These are phyloP conservation scores for Chiloscyllium plagiosum DNA, from an alignment of 2,113 vertebrate genomes.

Conservation along the genomic window DNA sequence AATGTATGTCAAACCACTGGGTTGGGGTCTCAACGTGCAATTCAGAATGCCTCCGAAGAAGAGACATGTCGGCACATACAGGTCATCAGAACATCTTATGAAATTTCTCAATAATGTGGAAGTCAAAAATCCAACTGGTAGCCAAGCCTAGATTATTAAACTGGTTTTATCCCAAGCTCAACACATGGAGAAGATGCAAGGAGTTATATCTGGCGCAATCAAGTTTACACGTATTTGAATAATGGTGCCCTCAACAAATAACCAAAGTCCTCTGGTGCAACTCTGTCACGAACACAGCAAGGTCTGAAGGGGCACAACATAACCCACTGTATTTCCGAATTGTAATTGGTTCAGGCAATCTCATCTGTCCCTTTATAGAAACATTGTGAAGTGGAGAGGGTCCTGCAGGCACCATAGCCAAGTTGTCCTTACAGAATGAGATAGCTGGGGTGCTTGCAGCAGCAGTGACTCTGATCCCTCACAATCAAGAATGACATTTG, in stretches of 20 bases:
- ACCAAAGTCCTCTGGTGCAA: neutral
- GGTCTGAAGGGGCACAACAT: neutral
- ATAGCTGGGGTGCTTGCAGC: no score
- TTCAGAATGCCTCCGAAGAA: neutral
- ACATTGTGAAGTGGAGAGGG: neutral
- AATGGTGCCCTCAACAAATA: neutral
- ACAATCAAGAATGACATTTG: no score
- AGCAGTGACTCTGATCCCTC: no score
- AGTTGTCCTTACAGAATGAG: neutral
- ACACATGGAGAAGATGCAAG: neutral
- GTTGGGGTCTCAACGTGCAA: neutral
- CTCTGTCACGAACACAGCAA: neutral
- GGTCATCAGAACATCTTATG: neutral
- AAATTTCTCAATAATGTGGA: neutral
- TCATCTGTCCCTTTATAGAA: neutral
- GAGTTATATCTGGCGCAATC: neutral
- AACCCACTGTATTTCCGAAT: neutral
- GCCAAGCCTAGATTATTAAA: neutral
- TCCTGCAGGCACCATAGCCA: neutral
- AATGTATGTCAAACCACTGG: neutral
- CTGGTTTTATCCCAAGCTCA: neutral
- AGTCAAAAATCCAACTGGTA: neutral
- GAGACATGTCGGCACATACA: neutral
- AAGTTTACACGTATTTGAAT: neutral
- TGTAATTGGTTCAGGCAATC: neutral